Evolutionary conservation across 2,797 vertebrate species (phyloP).

Genomic region (Tapirus indicus): DNA sequence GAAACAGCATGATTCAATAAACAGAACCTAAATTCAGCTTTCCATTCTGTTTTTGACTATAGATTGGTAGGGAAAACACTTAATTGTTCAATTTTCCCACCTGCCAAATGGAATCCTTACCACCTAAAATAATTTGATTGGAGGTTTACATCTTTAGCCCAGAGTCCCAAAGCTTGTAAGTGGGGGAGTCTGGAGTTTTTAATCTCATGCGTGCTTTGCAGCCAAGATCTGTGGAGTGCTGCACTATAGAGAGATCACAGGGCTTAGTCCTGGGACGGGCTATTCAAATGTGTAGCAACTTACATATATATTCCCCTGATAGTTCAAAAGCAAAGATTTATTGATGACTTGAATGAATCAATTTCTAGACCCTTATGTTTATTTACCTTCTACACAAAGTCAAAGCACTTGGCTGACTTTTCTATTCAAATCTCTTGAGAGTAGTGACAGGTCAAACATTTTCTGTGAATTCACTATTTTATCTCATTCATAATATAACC

Average conservation of each 20-base stretch:
- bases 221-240: neutral
- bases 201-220: neutral
- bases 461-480: neutral
- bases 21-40: neutral
- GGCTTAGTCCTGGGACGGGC: neutral
- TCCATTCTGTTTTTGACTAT: neutral
- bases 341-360: neutral
- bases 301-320: neutral
- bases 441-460: neutral
- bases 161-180: neutral
- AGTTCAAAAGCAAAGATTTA: conserved; percentile 16
- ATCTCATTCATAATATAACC: neutral
- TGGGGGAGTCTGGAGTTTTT: neutral
- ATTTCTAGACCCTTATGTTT: neutral
- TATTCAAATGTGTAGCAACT: neutral
- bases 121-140: neutral
- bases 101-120: neutral
- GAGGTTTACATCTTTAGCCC: neutral
- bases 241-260: neutral
- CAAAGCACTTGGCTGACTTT: neutral
- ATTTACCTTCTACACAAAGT: neutral
- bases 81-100: neutral
- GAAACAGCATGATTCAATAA: neutral
- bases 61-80: neutral
- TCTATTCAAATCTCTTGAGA: neutral